Percentiles rank a stretch among this genome's conserved stretches.
These are phyloP conservation scores for Eidolon dupreanum DNA, from an alignment of 2,797 vertebrate species.

Conservation along the genomic window DNA sequence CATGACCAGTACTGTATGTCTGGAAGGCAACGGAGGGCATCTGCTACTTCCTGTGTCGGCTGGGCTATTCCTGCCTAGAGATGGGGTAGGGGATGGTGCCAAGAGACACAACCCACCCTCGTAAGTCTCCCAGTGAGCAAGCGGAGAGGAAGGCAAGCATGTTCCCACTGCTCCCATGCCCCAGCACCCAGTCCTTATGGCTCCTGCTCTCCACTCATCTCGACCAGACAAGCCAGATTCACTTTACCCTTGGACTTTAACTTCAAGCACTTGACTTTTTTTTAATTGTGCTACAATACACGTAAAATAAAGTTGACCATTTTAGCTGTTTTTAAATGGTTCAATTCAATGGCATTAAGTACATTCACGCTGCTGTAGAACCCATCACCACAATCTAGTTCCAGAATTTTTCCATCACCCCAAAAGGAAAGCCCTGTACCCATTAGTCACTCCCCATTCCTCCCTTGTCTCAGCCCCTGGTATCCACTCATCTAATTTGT, in stretches of 20 bases:
- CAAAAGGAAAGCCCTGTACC: neutral
- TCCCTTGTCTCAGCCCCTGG: neutral
- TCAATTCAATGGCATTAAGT: neutral
- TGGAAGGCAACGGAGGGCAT: fast-evolving
- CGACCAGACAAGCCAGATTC: neutral
- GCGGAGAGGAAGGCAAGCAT: neutral
- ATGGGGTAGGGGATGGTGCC: neutral
- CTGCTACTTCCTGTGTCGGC: fast-evolving
- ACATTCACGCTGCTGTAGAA: neutral
- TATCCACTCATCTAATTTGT: neutral
- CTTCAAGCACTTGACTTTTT: neutral
- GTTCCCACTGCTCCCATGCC: fast-evolving
- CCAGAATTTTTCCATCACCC: neutral
- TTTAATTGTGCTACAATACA: neutral
- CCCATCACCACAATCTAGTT: neutral
- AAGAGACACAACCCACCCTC: neutral
- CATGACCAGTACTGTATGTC: fast-evolving
- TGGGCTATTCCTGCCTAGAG: neutral
- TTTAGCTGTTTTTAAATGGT: neutral
- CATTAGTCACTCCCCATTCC: neutral
- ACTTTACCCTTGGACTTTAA: neutral
- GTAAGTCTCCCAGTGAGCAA: neutral
- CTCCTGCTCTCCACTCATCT: neutral
- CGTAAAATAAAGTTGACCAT: neutral
- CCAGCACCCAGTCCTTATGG: neutral